Evolutionary conservation across 64 coral and sea anemone genomes (phyloP), one percentile per base, ranked within the genome.

Genomic region (Montipora capricornis): DNA sequence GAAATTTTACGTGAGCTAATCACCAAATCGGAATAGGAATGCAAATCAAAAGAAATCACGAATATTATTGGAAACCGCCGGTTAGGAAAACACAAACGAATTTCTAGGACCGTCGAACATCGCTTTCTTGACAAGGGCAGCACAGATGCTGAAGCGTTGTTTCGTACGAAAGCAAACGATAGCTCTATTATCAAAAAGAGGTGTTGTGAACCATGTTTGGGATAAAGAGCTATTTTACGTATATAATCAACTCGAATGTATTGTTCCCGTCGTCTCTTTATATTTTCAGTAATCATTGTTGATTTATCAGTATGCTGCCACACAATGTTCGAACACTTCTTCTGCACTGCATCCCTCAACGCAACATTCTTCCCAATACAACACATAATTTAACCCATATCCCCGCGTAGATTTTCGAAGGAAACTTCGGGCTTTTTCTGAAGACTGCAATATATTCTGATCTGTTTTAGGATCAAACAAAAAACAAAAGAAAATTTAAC

Each of bases 311-410:
- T 17, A 48, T 50, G 64, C 20, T 22, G 47, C 37, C 48, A 71
- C 61, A 20, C 82, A 86, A 47, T 86, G 82, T 71, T 86, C 82
- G 8, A 86, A 11, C 6, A 86, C 22, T 71, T 86, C 82, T 12
- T 86, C 64, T 49, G 16, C 13, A 6, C 66, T 37, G 37, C 82
- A 86, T 49, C 82, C 47, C 3, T 86, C 82, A 12, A 71, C 0
- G n/a, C 82, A 86, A 68, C 82, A 86, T 73, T 86, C 82, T 11
- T 86, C 82, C 37, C 5, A 4, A 86, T 71, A 86, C 66, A 86
- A 86, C 49, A 0, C 29, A 48, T 86, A 86, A 86, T 86, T 86
- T 51, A 37, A 71, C 10, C 47, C 47, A 70, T 71, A 86, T 71
- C 5, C 17, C 6, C 3, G 12, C 5, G 66, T 13, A 86, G 62